phyloP scores from a whole-genome alignment of 2,888 invertebrate genomes.

The Leptarthrus brevirostris region DNA sequence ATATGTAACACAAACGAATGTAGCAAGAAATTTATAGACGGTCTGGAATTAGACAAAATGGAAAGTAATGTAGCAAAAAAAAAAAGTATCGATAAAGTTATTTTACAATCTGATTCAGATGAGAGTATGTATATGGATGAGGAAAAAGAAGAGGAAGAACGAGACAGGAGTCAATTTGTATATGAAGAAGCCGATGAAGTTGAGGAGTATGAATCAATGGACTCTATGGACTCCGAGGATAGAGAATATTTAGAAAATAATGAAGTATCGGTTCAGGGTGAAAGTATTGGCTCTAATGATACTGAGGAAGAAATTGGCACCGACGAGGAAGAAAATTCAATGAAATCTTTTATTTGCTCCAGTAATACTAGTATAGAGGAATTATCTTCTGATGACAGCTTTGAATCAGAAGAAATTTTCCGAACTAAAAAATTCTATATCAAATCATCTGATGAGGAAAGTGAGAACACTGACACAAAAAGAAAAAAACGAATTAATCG shows the following conservation, averaged over 20 bases:
- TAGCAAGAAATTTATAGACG: constrained; percentile 19
- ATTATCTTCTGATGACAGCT: not conserved
- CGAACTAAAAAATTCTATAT: no score
- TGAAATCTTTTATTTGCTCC: constrained; percentile 71
- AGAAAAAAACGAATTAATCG: not conserved
- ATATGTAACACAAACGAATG: constrained; percentile 49
- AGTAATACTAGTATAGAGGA: constrained; percentile 64
- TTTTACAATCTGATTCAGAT: not conserved
- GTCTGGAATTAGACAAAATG: not conserved
- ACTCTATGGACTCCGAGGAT: constrained; percentile 68
- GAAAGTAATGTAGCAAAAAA: not conserved
- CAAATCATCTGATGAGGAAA: no score
- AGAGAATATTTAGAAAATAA: constrained; percentile 68
- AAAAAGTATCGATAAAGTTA: not conserved
- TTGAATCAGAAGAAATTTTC: not conserved
- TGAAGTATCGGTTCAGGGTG: constrained; percentile 69
- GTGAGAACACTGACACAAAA: not conserved
- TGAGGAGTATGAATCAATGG: constrained; percentile 54
- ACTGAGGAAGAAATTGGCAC: constrained; percentile 64
- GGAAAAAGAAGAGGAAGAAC: constrained; percentile 51
- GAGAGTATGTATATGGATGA: constrained; percentile 42
- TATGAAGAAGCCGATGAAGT: constrained; percentile 61
- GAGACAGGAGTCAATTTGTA: constrained; percentile 57
- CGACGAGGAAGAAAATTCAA: constrained; percentile 67
- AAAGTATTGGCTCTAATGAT: constrained; percentile 69